Evolutionary conservation across 2,113 vertebrate species (phyloP), one percentile per base, ranked within the genome.

Genomic region (Formicarius rufipectus): DNA sequence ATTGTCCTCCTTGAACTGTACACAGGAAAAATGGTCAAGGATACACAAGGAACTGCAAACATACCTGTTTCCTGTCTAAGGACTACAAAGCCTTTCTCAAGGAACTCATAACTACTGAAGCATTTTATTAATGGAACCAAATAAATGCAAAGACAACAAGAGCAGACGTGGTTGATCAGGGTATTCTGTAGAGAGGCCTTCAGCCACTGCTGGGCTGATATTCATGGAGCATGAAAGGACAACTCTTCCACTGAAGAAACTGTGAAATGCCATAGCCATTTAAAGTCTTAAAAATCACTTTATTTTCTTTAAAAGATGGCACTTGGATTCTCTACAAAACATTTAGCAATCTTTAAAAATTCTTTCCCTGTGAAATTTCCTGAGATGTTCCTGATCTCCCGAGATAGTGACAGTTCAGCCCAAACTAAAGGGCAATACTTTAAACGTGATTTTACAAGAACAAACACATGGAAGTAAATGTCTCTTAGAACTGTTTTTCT

Each of bases 11-110:
- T 94, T 75, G 69, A 92, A 93, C 33, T 21, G 91, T 96, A 95
- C 77, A 97, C 95, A 97, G 95, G 97, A 98, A 98, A 96, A 97
- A 94, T 69, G 96, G 92, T 96, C 93, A 97, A 97, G 93, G 95
- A 87, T 96, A 95, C 80, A 89, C 44, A 87, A 92, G 68, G 87
- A 95, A 53, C 55, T 88, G 37, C 35, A 95, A 84, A 90, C 47
- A 84, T 96, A 95, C 86, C 94, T 95, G 76, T 63, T 98, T 98
- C 96, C 97, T 97, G 91, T 25, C 74, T 81, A 18, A 75, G 67
- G 52, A 95, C 85, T 96, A 92, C 84, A 94, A 97, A 97, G 90
- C 55, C 67, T 69, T 94, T 84, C 77, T 75, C 84, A 87, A 92
- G 76, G 87, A 91, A 94, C 60, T 63, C 47, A 4, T 8, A 80